A percentile compares a stretch with the other conserved stretches of the same genome.
Evolutionary conservation across 2,797 vertebrate species (phyloP).

Genomic region (Brachyrhaphis roseni): DNA sequence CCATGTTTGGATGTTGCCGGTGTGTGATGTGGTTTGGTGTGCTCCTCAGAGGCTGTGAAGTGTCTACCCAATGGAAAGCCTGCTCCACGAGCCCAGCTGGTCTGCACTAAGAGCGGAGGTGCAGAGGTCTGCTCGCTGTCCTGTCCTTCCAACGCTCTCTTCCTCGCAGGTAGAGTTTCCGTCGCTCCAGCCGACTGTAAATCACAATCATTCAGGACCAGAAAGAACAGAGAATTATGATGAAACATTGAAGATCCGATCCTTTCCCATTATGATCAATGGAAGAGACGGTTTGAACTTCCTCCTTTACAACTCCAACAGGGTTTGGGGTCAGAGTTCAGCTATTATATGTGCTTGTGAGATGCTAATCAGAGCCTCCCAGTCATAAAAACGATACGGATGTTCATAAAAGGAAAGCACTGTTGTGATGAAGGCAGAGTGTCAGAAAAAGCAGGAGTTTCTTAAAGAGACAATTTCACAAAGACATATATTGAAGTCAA

Average conservation of each 20-base stretch:
- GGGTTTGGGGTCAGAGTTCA: too few relatives aligned
- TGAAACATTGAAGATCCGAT: neutral
- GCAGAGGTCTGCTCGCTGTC: slow-evolving; percentile 90
- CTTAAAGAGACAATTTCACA: too few relatives aligned
- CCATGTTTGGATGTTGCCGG: slow-evolving; percentile 30
- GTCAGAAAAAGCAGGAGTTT: too few relatives aligned
- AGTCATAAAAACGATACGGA: neutral
- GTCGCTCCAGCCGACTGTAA: neutral
- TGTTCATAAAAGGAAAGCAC: too few relatives aligned
- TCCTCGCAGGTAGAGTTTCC: slow-evolving; percentile 84
- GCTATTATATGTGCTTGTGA: neutral
- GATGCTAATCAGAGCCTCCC: neutral
- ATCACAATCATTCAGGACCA: neutral
- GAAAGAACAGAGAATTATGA: neutral
- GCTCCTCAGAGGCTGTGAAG: slow-evolving; percentile 87
- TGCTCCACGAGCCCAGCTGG: slow-evolving; percentile 84
- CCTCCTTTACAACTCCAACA: too few relatives aligned
- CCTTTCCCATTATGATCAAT: neutral
- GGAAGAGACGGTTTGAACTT: too few relatives aligned
- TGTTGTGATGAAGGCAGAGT: too few relatives aligned
- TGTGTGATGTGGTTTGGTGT: slow-evolving; percentile 64
- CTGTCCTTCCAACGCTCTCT: slow-evolving; percentile 89
- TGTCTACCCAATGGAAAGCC: slow-evolving; percentile 87
- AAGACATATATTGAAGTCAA: too few relatives aligned
- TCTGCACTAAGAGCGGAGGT: slow-evolving; percentile 86